Evolutionary conservation across 2,888 invertebrate genomes (phyloP).

Genomic region (Melikaiella ostensackeni): DNA sequence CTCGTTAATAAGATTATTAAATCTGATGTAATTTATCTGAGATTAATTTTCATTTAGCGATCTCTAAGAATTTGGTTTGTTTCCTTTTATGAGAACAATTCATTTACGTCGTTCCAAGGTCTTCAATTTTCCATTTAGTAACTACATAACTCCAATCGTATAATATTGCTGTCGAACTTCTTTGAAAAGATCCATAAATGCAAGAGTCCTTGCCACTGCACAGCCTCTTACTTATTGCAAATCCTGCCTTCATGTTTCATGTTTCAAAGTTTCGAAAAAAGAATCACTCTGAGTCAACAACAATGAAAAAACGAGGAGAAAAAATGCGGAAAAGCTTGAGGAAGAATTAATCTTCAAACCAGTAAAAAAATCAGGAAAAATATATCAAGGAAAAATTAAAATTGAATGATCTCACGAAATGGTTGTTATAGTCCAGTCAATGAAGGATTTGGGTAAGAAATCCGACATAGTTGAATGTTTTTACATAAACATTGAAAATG

Average conservation of each 20-base stretch:
- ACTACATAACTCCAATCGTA: neutral
- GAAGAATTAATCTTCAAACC: neutral
- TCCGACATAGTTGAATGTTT: no score
- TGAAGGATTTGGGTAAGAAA: no score
- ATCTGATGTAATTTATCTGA: neutral
- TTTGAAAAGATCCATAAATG: slow-evolving; percentile 34
- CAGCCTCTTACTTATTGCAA: slow-evolving; percentile 11
- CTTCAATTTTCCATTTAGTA: slow-evolving; percentile 5
- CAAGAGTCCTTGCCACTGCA: slow-evolving; percentile 16
- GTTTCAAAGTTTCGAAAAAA: slow-evolving; percentile 13
- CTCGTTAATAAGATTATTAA: neutral
- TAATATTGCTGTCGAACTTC: slow-evolving; percentile 25
- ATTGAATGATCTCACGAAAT: neutral
- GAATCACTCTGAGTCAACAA: neutral
- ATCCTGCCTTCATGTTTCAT: neutral
- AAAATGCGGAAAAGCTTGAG: slow-evolving; percentile 8
- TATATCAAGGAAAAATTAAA: neutral
- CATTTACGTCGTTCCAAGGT: neutral
- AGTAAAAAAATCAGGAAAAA: neutral
- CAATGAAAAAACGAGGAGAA: neutral
- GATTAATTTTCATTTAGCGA: no score
- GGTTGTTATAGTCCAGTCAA: no score
- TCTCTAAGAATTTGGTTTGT: slow-evolving; percentile 9
- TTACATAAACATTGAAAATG: no score
- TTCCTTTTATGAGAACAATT: neutral